phyloP scores from a whole-genome alignment of 2,797 vertebrate species.

The Eulemur rubriventer region DNA sequence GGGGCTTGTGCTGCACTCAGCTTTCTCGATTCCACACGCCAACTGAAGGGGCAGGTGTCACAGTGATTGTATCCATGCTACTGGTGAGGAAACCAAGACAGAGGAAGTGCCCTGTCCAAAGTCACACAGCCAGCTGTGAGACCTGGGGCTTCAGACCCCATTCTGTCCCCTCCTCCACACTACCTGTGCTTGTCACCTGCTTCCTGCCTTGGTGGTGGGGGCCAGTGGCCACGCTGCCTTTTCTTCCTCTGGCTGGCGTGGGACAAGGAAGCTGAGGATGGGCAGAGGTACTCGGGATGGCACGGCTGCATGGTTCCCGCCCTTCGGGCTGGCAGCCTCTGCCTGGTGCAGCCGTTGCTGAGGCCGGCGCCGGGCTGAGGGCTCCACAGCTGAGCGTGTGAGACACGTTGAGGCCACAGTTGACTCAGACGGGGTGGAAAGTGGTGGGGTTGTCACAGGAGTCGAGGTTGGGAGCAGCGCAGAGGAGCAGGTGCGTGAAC shows the following conservation, averaged over 20 bases:
- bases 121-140: not conserved
- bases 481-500: not conserved
- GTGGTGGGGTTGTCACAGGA: not conserved
- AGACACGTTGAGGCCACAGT: rapidly evolving
- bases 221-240: rapidly evolving
- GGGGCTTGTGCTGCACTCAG: not conserved
- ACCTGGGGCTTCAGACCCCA: not conserved
- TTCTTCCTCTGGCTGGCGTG: not conserved
- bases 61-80: not conserved
- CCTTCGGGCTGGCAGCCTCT: not conserved
- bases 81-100: not conserved
- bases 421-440: not conserved
- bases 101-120: not conserved
- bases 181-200: not conserved
- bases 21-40: not conserved
- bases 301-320: not conserved
- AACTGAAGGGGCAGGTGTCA: not conserved
- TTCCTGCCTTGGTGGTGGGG: not conserved
- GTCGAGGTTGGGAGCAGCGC: not conserved
- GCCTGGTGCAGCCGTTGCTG: not conserved
- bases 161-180: not conserved
- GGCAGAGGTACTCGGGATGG: not conserved
- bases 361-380: not conserved
- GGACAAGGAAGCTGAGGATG: not conserved
- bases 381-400: rapidly evolving